Evolutionary conservation across 1,140 invertebrate genomes (phyloP).

Genomic region (Eupristina koningsbergeri): DNA sequence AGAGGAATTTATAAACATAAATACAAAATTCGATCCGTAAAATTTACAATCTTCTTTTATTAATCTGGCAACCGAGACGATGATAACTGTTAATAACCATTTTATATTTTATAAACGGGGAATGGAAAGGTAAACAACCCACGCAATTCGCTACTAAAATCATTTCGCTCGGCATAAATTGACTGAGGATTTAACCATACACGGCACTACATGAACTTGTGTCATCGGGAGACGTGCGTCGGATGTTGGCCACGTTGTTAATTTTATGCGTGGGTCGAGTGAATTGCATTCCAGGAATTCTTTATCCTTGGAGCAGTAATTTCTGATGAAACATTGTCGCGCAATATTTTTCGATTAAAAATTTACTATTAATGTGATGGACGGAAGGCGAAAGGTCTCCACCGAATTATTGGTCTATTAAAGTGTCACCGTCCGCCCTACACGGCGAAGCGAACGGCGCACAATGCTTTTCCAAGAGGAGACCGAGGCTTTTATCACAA

Average conservation of each 20-base stretch:
- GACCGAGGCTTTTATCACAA: background rate
- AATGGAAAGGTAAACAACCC: background rate
- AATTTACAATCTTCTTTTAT: background rate
- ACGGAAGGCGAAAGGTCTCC: too few species aligned
- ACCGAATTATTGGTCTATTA: too few species aligned
- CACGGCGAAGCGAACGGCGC: too few species aligned
- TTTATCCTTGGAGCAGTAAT: constrained; percentile 28
- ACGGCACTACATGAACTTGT: background rate
- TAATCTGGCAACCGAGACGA: background rate
- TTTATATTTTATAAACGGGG: background rate
- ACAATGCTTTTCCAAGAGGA: background rate
- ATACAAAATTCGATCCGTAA: background rate
- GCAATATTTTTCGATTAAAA: background rate
- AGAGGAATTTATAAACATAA: background rate
- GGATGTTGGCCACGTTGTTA: constrained; percentile 5
- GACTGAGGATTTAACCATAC: constrained; percentile 12
- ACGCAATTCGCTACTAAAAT: background rate
- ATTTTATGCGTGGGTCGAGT: constrained; percentile 22
- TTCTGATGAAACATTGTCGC: constrained; percentile 11
- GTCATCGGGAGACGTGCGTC: constrained; percentile 18
- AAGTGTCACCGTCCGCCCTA: too few species aligned
- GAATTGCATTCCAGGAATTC: constrained; percentile 41
- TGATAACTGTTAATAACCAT: background rate
- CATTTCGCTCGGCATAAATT: background rate
- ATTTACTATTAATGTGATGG: background rate